Conservation (phyloP, 1,140 invertebrate genomes). For the Asbolus verrucosus region DNA sequence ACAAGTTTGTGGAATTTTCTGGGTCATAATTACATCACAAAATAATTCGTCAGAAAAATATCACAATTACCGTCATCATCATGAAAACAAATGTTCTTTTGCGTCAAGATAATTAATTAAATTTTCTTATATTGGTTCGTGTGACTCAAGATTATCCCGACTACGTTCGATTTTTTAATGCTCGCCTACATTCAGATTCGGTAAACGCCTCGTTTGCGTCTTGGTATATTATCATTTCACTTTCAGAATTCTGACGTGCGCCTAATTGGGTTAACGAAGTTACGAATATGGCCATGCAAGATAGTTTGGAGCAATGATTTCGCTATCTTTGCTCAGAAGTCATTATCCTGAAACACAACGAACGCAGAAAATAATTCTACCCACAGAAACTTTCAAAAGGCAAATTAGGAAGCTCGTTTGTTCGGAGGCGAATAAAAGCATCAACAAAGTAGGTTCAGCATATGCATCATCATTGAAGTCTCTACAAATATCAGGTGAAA, state of each 20-base stretch:
- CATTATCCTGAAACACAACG: conserved; percentile 17
- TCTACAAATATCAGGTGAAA: too few relatives aligned
- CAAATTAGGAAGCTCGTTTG: conserved; percentile 8
- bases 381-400: conserved; percentile 17
- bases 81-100: too few relatives aligned
- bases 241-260: conserved; percentile 10
- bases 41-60: too few relatives aligned
- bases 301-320: background rate
- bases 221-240: conserved; percentile 34
- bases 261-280: conserved; percentile 32
- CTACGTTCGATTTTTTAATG: conserved; percentile 25
- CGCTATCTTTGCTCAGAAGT: conserved; percentile 16
- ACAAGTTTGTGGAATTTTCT: background rate
- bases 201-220: conserved; percentile 17
- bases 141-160: too few relatives aligned
- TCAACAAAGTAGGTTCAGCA: conserved; percentile 8
- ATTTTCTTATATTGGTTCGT: too few relatives aligned
- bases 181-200: conserved; percentile 4
- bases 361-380: conserved; percentile 5
- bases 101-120: too few relatives aligned
- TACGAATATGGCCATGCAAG: conserved; percentile 19
- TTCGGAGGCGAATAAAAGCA: conserved; percentile 6
- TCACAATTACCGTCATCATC: too few relatives aligned
- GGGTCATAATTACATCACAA: background rate
- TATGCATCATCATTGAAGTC: conserved; percentile 12